Evolutionary conservation across 1,140 invertebrate species (phyloP).

Genomic region (Sesamia nonagrioides): DNA sequence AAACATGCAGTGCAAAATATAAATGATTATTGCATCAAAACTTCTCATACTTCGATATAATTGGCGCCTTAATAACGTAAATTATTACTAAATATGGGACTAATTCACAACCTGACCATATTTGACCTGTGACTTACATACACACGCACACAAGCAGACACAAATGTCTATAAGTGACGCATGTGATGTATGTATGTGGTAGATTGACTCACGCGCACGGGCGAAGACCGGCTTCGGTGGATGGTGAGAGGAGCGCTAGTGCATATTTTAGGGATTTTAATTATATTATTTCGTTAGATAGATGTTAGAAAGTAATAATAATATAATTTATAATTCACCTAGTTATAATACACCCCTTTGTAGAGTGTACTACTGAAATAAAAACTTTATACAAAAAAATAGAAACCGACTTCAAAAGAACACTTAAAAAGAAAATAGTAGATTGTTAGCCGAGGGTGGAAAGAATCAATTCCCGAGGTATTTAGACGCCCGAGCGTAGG

Average conservation of each 20-base stretch:
- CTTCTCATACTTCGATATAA: not conserved
- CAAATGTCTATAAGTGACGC: not conserved
- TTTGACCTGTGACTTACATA: constrained; percentile 65
- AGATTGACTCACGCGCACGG: constrained; percentile 21
- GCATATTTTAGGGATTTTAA: not conserved
- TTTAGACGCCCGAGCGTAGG: too few relatives aligned
- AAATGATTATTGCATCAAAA: not conserved
- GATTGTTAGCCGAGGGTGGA: too few relatives aligned
- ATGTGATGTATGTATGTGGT: not conserved
- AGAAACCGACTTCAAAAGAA: too few relatives aligned
- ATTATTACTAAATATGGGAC: constrained; percentile 18
- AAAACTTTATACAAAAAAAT: too few relatives aligned
- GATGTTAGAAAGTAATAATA: too few relatives aligned
- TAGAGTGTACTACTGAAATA: too few relatives aligned
- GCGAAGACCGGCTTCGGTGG: constrained; percentile 5
- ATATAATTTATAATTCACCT: too few relatives aligned
- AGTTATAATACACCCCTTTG: too few relatives aligned
- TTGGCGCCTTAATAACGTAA: constrained; percentile 14
- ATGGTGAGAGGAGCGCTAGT: not conserved
- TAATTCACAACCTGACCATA: constrained; percentile 61
- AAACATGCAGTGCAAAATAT: not conserved
- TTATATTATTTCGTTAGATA: not conserved
- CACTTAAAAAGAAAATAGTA: too few relatives aligned
- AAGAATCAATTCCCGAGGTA: too few relatives aligned
- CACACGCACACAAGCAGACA: constrained; percentile 40